Evolutionary conservation across 2,113 vertebrate species (phyloP).

Genomic region (Setophaga coronata): DNA sequence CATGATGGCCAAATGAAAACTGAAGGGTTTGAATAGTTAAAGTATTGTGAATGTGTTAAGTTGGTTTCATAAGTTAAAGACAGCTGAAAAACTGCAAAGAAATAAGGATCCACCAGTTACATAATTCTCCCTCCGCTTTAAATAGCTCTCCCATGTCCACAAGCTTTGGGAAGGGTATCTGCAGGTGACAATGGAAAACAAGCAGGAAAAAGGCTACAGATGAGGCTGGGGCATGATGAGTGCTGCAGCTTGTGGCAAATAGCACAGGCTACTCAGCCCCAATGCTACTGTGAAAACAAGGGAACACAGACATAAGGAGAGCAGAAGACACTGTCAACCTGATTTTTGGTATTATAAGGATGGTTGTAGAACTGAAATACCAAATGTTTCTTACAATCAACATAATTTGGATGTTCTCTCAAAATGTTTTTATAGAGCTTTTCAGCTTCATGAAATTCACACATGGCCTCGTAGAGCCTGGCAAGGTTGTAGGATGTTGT

Average conservation of each 20-base stretch:
- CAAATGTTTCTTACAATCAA: conserved; percentile 88
- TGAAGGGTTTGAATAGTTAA: neutral
- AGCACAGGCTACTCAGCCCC: neutral
- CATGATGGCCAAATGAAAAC: neutral
- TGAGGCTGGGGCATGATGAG: neutral
- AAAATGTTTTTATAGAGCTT: conserved; percentile 98
- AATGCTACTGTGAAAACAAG: neutral
- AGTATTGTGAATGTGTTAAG: neutral
- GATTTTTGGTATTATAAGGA: neutral
- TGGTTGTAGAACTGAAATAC: neutral
- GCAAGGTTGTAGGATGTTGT: conserved; percentile 98
- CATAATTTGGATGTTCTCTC: conserved; percentile 97
- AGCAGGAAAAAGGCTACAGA: neutral
- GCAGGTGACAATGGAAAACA: neutral
- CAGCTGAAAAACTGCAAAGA: neutral
- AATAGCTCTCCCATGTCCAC: neutral
- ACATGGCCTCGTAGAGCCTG: conserved; percentile 95
- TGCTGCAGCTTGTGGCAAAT: neutral
- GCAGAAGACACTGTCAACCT: neutral
- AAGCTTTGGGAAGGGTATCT: neutral
- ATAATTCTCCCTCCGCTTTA: neutral
- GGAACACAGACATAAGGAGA: neutral
- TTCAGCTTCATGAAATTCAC: conserved; percentile 97
- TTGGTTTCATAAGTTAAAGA: neutral
- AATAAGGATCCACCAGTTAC: neutral